These are phyloP conservation scores for Leptobrachium leishanense DNA, from an alignment of 2,113 vertebrate species.

Conservation along the genomic window DNA sequence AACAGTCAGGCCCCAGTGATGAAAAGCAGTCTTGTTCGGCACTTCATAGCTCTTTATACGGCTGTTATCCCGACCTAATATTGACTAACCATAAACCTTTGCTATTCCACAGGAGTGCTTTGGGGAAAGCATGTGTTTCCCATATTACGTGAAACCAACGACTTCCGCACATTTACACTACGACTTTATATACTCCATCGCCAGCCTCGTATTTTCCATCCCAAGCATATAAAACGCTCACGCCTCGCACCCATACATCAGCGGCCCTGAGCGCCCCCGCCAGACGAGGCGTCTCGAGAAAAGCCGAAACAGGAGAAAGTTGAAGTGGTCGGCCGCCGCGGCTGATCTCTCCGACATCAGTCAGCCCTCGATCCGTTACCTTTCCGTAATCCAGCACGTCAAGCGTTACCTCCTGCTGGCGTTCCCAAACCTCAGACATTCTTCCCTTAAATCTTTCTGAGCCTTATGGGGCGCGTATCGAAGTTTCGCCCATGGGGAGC, in stretches of 20 bases:
- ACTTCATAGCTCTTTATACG: conserved; percentile 59
- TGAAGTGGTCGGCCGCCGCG: conserved; percentile 12
- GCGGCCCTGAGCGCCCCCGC: not conserved
- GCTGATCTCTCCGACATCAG: conserved; percentile 22
- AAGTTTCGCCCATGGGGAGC: conserved; percentile 32
- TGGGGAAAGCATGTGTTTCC: conserved; percentile 61
- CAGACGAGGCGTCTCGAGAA: conserved; percentile 8
- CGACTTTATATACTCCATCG: conserved; percentile 52
- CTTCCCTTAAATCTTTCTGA: conserved; percentile 41
- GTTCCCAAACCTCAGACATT: conserved; percentile 44
- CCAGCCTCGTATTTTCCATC: not conserved
- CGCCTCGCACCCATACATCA: conserved; percentile 36
- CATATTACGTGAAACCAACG: conserved; percentile 58
- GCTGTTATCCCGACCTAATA: conserved; percentile 56
- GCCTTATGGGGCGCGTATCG: conserved; percentile 30
- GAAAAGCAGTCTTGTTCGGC: conserved; percentile 59
- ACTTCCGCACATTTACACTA: conserved; percentile 61
- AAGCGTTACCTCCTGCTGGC: conserved; percentile 13
- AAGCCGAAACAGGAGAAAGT: not conserved
- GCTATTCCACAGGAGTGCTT: conserved; percentile 61
- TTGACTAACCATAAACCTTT: conserved; percentile 57
- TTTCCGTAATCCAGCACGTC: conserved; percentile 33
- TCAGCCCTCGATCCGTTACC: conserved; percentile 38
- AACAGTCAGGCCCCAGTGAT: conserved; percentile 56
- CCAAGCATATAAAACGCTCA: conserved; percentile 6